These are phyloP conservation scores for Hypercompe scribonia DNA, from an alignment of 2,888 invertebrate genomes.

Conservation along the genomic window DNA sequence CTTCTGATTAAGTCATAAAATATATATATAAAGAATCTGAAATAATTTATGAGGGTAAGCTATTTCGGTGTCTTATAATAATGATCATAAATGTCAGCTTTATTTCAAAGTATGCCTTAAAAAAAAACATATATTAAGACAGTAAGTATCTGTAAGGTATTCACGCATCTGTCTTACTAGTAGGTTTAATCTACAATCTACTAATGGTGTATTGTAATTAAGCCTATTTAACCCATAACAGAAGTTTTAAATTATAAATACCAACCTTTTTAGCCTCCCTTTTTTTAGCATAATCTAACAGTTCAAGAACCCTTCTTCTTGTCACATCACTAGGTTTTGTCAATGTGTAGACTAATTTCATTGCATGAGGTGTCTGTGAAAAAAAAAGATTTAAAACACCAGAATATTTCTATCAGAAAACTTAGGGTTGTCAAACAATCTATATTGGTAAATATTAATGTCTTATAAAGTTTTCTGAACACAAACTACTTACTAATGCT, in stretches of 20 bases:
- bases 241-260: not conserved
- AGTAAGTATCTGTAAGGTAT: not conserved
- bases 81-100: not conserved
- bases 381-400: not conserved
- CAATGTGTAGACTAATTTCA: conserved; percentile 78
- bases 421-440: not conserved
- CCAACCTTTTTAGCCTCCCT: conserved; percentile 77
- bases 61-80: not conserved
- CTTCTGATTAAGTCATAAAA: not conserved
- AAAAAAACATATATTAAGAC: too few species aligned
- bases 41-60: not conserved
- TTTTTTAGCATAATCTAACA: conserved; percentile 73
- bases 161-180: not conserved
- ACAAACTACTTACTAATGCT: conserved; percentile 67
- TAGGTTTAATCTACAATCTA: too few species aligned
- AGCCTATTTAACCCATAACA: not conserved
- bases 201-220: not conserved
- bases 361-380: conserved; percentile 74
- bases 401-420: not conserved
- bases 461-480: not conserved
- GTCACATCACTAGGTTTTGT: conserved; percentile 81
- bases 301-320: conserved; percentile 71
- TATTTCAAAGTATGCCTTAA: not conserved
- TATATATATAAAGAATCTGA: not conserved
- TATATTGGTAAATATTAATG: not conserved